Conservation (phyloP, 2,113 vertebrate genomes). For the Eubucco bourcierii region DNA sequence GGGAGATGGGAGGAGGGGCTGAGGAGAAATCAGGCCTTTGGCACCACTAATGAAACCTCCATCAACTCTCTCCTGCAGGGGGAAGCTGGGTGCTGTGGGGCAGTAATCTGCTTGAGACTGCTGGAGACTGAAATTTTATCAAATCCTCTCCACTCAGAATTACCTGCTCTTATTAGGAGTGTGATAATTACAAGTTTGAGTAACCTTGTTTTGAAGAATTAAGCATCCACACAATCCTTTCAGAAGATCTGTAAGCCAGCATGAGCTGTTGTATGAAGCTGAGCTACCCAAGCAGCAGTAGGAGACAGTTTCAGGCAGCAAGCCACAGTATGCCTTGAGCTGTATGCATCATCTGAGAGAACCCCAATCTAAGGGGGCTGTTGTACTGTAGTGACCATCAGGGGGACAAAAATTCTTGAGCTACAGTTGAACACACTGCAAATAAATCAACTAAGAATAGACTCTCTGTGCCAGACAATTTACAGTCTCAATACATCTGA, state of each 20-base stretch:
- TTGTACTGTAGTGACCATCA: neutral
- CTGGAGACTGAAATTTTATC: neutral
- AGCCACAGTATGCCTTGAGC: neutral
- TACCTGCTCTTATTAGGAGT: neutral
- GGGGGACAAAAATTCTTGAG: neutral
- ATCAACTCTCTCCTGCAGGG: neutral
- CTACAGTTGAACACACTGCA: neutral
- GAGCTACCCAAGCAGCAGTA: neutral
- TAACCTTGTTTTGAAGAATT: neutral
- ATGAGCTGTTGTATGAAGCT: neutral
- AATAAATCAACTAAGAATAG: neutral
- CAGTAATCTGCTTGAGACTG: rapidly evolving
- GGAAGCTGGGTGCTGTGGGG: neutral
- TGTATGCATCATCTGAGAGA: neutral
- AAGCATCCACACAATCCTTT: neutral
- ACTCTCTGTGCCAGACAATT: neutral
- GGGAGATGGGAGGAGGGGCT: neutral
- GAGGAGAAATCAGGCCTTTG: neutral
- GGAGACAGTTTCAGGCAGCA: neutral
- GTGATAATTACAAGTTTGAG: neutral
- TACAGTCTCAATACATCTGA: neutral
- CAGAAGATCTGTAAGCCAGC: neutral
- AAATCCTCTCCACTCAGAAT: neutral
- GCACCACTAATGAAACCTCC: neutral
- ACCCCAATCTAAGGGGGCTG: neutral